A percentile compares a stretch with the other conserved stretches of the same genome.
Conservation (phyloP, 1,140 invertebrate species). For the Sarcophaga peregrina region DNA sequence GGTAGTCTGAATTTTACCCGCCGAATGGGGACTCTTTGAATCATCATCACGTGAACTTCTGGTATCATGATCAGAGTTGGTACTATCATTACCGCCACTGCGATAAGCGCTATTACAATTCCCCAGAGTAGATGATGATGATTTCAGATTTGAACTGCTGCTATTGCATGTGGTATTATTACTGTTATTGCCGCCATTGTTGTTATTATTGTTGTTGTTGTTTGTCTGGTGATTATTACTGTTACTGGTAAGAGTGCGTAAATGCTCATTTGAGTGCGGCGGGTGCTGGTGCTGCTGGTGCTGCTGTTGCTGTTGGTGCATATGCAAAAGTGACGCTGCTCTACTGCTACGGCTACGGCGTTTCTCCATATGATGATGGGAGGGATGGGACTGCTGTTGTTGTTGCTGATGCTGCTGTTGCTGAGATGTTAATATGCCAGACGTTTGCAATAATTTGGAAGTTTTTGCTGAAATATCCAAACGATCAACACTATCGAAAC, state of each 20-base stretch:
- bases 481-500: slow-evolving; percentile 78
- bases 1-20: slow-evolving; percentile 51
- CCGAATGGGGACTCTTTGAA: slow-evolving; percentile 64
- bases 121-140: not conserved
- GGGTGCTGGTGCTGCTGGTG: slow-evolving; percentile 43
- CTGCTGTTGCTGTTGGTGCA: slow-evolving; percentile 52
- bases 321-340: slow-evolving; percentile 50
- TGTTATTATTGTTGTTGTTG: slow-evolving; percentile 42
- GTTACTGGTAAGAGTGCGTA: slow-evolving; percentile 42
- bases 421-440: slow-evolving; percentile 54
- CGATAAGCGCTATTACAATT: slow-evolving; percentile 6
- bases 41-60: slow-evolving; percentile 63
- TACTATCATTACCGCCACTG: slow-evolving; percentile 51
- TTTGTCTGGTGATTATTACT: slow-evolving; percentile 46
- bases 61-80: slow-evolving; percentile 63
- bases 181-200: slow-evolving; percentile 17
- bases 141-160: not conserved
- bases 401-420: slow-evolving; percentile 51
- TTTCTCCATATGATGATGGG: slow-evolving; percentile 49
- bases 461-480: slow-evolving; percentile 64
- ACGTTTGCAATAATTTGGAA: slow-evolving; percentile 58
- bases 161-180: not conserved
- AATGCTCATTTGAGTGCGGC: slow-evolving; percentile 46
- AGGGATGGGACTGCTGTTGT: slow-evolving; percentile 47
- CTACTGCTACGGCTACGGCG: slow-evolving; percentile 54